Evolutionary conservation across 2,888 invertebrate species (phyloP).

Genomic region (Eristalis tenax): DNA sequence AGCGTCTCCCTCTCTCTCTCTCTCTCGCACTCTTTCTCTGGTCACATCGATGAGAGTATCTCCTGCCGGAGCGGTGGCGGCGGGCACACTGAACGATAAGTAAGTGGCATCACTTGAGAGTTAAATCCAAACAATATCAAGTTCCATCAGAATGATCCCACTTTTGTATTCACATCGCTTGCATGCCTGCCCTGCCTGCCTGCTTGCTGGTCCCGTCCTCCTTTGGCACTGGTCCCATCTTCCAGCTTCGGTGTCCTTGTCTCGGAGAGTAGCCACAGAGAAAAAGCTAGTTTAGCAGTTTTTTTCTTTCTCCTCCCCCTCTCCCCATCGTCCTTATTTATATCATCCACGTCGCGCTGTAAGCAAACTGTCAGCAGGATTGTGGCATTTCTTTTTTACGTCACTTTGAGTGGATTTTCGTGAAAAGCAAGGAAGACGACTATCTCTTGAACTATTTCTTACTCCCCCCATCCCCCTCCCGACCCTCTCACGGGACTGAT

Average conservation of each 20-base stretch:
- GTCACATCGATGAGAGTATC: slow-evolving; percentile 12
- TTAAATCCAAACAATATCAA: slow-evolving; percentile 68
- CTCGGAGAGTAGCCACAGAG: background rate
- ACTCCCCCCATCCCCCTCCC: background rate
- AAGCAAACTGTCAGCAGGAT: slow-evolving; percentile 41
- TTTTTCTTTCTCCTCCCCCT: background rate
- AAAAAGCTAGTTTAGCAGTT: slow-evolving; percentile 59
- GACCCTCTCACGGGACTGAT: too few relatives aligned
- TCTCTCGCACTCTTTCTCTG: background rate
- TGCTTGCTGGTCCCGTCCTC: too few relatives aligned
- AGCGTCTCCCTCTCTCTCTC: background rate
- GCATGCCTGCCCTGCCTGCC: background rate
- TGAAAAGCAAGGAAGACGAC: slow-evolving; percentile 45
- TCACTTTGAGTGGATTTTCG: slow-evolving; percentile 50
- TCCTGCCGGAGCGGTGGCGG: background rate
- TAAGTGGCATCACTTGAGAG: slow-evolving; percentile 66
- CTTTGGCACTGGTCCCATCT: background rate
- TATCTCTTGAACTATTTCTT: slow-evolving; percentile 56
- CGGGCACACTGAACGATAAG: slow-evolving; percentile 18
- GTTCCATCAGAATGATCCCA: slow-evolving; percentile 58
- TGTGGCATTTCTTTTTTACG: slow-evolving; percentile 28
- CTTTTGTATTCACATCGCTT: slow-evolving; percentile 65
- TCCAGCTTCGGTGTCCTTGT: background rate
- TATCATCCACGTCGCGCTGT: slow-evolving; percentile 47
- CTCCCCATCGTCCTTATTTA: slow-evolving; percentile 45